Conservation (phyloP, 2,113 vertebrate species). For the zebrafish (Danio rerio) region GRCz12tu NC_133178.1:66148001-66148500, state of each 20-base stretch:
- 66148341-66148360: constrained; percentile 81
- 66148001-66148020: no score
- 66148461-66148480: no score
- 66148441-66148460: no score
- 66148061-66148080: neutral
- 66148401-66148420: constrained; percentile 97
- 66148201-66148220: neutral
- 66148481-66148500: no score
- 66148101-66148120: neutral
- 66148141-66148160: neutral
- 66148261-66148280: constrained; percentile 1
- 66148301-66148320: constrained; percentile 58
- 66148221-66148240: constrained; percentile 65
- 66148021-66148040: neutral
- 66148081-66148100: neutral
- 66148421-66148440: constrained; percentile 46
- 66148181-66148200: neutral
- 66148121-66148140: neutral
- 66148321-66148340: constrained; percentile 81
- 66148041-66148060: neutral
- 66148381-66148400: constrained; percentile 94
- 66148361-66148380: constrained; percentile 88
- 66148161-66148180: neutral
- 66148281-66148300: constrained; percentile 59
- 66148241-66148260: constrained; percentile 24